Conservation (phyloP, 1,140 invertebrate genomes). For the Rhyacophila brunnea region DNA sequence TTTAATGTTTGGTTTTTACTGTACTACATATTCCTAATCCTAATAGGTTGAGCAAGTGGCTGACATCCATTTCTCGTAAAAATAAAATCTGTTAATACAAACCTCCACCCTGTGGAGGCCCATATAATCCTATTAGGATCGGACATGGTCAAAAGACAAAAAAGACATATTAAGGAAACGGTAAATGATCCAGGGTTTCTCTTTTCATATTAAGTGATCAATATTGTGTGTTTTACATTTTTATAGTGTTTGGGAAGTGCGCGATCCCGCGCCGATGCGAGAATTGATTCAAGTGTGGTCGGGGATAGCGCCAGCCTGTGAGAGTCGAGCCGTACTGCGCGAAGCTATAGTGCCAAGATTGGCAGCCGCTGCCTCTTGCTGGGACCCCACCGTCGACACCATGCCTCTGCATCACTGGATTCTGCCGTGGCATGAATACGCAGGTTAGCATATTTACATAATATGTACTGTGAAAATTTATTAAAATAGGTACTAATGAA, state of each 20-base stretch:
- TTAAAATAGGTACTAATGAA: no score
- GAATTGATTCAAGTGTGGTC: slow-evolving; percentile 81
- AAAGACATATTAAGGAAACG: no score
- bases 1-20: no score
- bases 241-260: slow-evolving; percentile 68
- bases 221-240: not conserved
- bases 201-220: no score
- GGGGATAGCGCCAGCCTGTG: slow-evolving; percentile 77
- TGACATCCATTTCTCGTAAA: no score
- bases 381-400: slow-evolving; percentile 93
- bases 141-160: no score
- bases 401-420: slow-evolving; percentile 96
- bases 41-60: not conserved
- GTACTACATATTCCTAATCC: not conserved
- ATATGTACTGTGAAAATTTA: no score
- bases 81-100: no score
- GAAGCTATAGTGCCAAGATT: slow-evolving; percentile 80
- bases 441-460: no score
- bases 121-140: no score
- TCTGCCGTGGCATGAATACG: slow-evolving; percentile 78
- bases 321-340: slow-evolving; percentile 79
- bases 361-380: slow-evolving; percentile 77
- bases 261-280: slow-evolving; percentile 73
- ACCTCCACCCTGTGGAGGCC: no score
- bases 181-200: no score